These are phyloP conservation scores for Drosophila mercatorum DNA, from an alignment of 2,888 invertebrate species.

Conservation along the genomic window DNA sequence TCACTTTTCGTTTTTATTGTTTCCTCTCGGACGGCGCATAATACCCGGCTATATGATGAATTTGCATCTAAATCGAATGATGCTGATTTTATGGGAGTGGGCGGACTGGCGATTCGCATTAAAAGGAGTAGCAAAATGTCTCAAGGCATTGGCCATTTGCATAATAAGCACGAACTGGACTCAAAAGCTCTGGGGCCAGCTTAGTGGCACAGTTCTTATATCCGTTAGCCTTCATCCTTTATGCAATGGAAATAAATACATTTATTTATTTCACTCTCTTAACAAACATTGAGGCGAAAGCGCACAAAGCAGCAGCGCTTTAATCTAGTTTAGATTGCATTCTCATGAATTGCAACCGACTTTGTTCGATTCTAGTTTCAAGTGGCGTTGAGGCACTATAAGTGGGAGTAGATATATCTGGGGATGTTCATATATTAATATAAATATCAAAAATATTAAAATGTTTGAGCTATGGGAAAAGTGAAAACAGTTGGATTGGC, in stretches of 20 bases:
- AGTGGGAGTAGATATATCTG: background rate
- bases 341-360: background rate
- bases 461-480: no score
- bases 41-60: constrained; percentile 81
- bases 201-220: constrained; percentile 33
- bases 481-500: no score
- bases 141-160: constrained; percentile 71
- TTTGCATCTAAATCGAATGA: constrained; percentile 84
- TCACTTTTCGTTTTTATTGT: constrained; percentile 56
- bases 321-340: constrained; percentile 9
- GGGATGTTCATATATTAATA: no score
- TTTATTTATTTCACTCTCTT: constrained; percentile 13
- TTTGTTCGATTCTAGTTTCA: background rate
- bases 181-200: constrained; percentile 61
- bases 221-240: constrained; percentile 7
- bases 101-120: constrained; percentile 44
- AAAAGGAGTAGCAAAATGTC: constrained; percentile 65
- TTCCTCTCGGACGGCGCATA: constrained; percentile 47
- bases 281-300: background rate
- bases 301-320: constrained; percentile 2
- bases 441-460: no score
- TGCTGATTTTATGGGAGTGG: constrained; percentile 5
- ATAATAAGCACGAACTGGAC: constrained; percentile 78
- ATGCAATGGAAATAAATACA: constrained; percentile 52
- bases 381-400: background rate